Conservation (phyloP, 2,888 invertebrate species). For the Eupeodes latifasciatus region DNA sequence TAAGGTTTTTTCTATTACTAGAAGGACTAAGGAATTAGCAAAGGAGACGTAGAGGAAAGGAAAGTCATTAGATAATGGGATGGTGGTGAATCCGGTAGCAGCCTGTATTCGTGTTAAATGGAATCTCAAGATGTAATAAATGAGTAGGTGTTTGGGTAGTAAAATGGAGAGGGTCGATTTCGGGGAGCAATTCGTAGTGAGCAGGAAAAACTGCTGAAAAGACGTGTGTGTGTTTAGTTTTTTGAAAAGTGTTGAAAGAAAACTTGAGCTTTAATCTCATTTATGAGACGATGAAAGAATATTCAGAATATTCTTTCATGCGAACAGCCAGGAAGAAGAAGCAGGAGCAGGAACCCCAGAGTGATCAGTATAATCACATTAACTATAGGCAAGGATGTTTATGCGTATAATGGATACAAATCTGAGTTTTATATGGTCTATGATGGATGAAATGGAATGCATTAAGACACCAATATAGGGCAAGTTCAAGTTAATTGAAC, state of each 20-base stretch:
- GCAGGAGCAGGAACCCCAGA: background rate
- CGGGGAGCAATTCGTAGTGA: constrained; percentile 3
- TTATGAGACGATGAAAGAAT: constrained; percentile 35
- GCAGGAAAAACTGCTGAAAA: background rate
- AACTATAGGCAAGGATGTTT: constrained; percentile 38
- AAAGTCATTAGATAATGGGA: constrained; percentile 7
- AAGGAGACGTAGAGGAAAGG: background rate
- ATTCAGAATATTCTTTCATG: background rate
- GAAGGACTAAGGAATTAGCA: constrained; percentile 4
- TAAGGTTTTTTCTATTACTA: constrained; percentile 46
- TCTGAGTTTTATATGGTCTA: constrained; percentile 43
- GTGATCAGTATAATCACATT: constrained; percentile 58
- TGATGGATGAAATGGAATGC: constrained; percentile 11
- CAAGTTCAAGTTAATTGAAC: constrained; percentile 1
- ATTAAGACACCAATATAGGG: background rate
- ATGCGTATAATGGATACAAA: constrained; percentile 45
- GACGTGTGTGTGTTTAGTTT: constrained; percentile 12
- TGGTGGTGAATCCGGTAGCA: background rate
- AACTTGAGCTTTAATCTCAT: constrained; percentile 19
- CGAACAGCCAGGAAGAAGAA: background rate
- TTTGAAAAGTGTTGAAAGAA: background rate
- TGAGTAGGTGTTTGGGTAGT: constrained; percentile 15
- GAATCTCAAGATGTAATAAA: constrained; percentile 23
- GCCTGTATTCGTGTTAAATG: constrained; percentile 6
- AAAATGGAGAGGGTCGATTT: background rate